Base-by-base conservation (phyloP, 2,888 invertebrate species). In the Seladonia tumulorum region DNA sequence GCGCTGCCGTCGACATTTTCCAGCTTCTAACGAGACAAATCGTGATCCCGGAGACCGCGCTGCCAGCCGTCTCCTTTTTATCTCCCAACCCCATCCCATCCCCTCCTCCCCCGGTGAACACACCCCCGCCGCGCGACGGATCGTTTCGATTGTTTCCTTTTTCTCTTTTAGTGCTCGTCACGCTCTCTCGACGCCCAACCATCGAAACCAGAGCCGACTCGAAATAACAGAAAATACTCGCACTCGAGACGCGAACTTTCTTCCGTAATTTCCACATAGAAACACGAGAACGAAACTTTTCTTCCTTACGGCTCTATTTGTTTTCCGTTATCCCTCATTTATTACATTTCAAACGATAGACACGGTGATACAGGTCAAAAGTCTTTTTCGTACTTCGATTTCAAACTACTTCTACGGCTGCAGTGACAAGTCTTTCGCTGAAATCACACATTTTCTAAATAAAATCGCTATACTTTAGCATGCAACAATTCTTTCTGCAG, bases 21-120 rank as follows among this genome's bases (percentile, higher is more conserved):
- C 88, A 82, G 79, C 77, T 79, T 73, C 86, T 90, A 90, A 90
- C 90, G 90, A 90, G 90, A 91, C 88, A 87, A 83, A 84, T 81
- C 87, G 82, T 85, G 82, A 88, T 84, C 70, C 84, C 81, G 81
- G 53, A 57, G 68, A 82, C 81, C 78, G 70, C 78, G 77, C 74
- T 57, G 74, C 74, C 68, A 25, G 72, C 72, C 76, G 79, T 81
- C 83, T 83, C 72, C 74, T 39, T 76, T 78, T 74, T 73, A 35
- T 35, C 35, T 5, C 4, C 35, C 35, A 81, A 72, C 25, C 39
- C 18, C 47, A 8, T 12, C 42, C 39, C 12, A 1, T 0, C 25
- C 22, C n/a, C n/a, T n/a, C n/a, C n/a, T n/a, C n/a, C 68, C 22
- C 57, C 29, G 39, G n/a, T 39, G 47, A 42, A 70, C 49, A 22